Percentiles rank a stretch among this genome's conserved stretches.
Evolutionary conservation across 2,113 vertebrate species (phyloP).

Genomic region (Stomatorhinus ivindoensis): DNA sequence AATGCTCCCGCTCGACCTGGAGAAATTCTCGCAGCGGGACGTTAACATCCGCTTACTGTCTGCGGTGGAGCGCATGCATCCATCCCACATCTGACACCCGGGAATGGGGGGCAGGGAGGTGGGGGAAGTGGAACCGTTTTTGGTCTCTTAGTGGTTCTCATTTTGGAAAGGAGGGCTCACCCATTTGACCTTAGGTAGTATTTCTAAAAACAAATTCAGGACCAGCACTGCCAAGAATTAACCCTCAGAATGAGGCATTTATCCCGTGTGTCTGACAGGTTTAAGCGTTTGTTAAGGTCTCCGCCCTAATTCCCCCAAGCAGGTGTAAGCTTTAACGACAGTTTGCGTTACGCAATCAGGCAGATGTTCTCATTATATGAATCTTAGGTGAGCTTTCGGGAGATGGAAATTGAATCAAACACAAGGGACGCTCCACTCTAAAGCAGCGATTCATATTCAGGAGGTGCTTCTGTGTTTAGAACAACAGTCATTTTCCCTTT

Average conservation of each 20-base stretch:
- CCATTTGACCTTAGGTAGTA: slow-evolving; percentile 58
- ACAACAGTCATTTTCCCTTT: not conserved
- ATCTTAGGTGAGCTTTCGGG: slow-evolving; percentile 54
- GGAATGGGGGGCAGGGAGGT: slow-evolving; percentile 72
- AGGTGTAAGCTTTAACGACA: slow-evolving; percentile 66
- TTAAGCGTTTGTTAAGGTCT: slow-evolving; percentile 64
- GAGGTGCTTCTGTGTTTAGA: not conserved
- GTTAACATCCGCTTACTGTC: slow-evolving; percentile 99
- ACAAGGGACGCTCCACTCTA: slow-evolving; percentile 20
- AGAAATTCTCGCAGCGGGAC: slow-evolving; percentile 96
- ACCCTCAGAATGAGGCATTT: slow-evolving; percentile 49
- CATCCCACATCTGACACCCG: slow-evolving; percentile 81
- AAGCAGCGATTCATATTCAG: not conserved
- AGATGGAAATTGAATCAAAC: slow-evolving; percentile 68
- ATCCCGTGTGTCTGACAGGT: slow-evolving; percentile 65
- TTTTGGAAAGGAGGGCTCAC: slow-evolving; percentile 44
- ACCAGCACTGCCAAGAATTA: slow-evolving; percentile 50
- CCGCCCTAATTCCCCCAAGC: slow-evolving; percentile 63
- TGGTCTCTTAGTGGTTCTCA: not conserved
- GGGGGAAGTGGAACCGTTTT: slow-evolving; percentile 52
- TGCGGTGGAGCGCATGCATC: slow-evolving; percentile 82
- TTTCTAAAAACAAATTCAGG: slow-evolving; percentile 10
- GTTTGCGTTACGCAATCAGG: slow-evolving; percentile 59
- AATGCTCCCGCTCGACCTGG: slow-evolving; percentile 94
- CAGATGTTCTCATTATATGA: slow-evolving; percentile 55